phyloP scores from a whole-genome alignment of 1,140 invertebrate species.

The Trypoxylus dichotomus region DNA sequence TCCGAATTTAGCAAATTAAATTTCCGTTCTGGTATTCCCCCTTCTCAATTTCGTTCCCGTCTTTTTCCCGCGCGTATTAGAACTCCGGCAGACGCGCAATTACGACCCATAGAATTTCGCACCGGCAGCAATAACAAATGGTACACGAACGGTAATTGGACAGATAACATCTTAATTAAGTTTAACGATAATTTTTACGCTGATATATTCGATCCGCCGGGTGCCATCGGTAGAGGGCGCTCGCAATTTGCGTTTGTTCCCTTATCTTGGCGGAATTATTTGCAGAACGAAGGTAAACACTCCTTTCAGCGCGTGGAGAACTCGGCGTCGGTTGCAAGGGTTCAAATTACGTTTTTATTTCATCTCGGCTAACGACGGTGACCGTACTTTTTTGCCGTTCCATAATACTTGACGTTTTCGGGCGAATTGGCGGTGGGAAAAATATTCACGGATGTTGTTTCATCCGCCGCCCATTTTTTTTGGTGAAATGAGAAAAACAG shows the following conservation, averaged over 20 bases:
- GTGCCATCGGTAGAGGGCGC: not conserved
- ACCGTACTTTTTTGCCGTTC: too few species aligned
- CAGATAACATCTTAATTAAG: conserved; percentile 14
- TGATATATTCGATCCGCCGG: not conserved
- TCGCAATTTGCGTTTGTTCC: not conserved
- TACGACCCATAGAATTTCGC: not conserved
- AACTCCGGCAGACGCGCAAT: not conserved
- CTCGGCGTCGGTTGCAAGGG: not conserved
- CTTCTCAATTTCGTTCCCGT: too few species aligned
- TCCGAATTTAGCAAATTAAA: too few species aligned
- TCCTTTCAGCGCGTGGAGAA: not conserved
- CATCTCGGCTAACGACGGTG: not conserved
- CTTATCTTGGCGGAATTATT: not conserved
- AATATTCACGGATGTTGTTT: too few species aligned
- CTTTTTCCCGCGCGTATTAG: too few species aligned
- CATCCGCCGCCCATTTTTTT: too few species aligned
- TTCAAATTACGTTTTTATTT: not conserved
- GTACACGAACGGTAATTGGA: not conserved
- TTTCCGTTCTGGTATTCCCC: too few species aligned
- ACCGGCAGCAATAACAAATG: not conserved
- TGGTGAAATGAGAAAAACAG: too few species aligned
- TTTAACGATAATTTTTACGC: conserved; percentile 24
- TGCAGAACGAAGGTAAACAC: not conserved
- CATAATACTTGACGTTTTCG: too few species aligned
- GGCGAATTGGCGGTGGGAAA: too few species aligned